These are phyloP conservation scores for Acropternis orthonyx DNA, from an alignment of 2,797 vertebrate species.

Conservation along the genomic window DNA sequence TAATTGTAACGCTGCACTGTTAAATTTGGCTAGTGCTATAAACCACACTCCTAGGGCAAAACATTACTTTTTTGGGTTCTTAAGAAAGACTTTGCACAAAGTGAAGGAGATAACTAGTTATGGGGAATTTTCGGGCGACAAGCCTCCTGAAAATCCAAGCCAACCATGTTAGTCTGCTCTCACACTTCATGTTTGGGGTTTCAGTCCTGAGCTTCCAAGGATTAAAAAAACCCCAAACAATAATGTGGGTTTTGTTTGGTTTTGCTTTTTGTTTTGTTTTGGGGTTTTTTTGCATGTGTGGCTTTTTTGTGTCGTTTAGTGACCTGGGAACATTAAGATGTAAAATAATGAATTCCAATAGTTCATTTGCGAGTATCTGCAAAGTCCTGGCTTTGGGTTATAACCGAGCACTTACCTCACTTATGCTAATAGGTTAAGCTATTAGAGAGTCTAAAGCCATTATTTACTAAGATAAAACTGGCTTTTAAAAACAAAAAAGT, in stretches of 20 bases:
- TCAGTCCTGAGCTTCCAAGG: not conserved
- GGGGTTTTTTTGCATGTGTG: too few relatives aligned
- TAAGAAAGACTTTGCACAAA: not conserved
- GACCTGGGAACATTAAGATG: not conserved
- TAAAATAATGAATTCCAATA: not conserved
- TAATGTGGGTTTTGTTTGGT: not conserved
- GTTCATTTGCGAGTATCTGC: not conserved
- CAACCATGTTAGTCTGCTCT: fast-evolving
- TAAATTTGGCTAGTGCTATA: not conserved
- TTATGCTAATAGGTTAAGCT: not conserved
- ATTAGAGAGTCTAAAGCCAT: not conserved
- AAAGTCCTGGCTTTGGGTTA: not conserved
- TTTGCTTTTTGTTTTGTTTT: not conserved
- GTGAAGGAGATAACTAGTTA: not conserved
- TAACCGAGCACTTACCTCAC: not conserved
- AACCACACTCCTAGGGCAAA: not conserved
- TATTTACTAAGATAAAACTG: not conserved
- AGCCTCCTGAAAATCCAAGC: not conserved
- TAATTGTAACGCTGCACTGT: not conserved
- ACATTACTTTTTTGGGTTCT: not conserved
- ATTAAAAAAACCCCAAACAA: not conserved
- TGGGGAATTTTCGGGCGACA: not conserved
- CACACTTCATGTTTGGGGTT: not conserved
- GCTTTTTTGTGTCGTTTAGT: not conserved
- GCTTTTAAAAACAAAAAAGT: not conserved